Percentiles rank a stretch among this genome's conserved stretches.
Conservation (phyloP, 2,797 vertebrate species). For the Etheostoma perlongum region DNA sequence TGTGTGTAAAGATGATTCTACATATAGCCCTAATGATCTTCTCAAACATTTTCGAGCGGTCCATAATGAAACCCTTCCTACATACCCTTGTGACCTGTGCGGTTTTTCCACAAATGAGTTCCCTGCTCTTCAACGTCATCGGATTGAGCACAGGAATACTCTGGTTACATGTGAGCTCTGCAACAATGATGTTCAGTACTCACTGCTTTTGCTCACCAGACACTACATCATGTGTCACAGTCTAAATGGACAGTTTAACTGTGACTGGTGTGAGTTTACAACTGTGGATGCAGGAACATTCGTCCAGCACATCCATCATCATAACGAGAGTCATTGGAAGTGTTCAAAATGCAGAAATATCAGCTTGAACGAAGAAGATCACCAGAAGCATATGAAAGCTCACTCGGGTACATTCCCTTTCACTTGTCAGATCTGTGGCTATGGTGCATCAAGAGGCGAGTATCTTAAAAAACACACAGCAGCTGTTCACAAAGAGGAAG, state of each 20-base stretch:
- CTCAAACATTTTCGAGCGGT: constrained; percentile 94
- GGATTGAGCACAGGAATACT: constrained; percentile 93
- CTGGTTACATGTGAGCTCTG: constrained; percentile 97
- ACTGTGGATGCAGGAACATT: constrained; percentile 96
- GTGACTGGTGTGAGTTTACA: constrained; percentile 96
- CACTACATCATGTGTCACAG: constrained; percentile 96
- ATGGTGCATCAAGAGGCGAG: constrained; percentile 88
- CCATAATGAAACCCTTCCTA: constrained; percentile 93
- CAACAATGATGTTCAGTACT: constrained; percentile 92
- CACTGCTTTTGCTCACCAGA: constrained; percentile 93
- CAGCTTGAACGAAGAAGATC: constrained; percentile 90
- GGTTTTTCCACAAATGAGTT: constrained; percentile 95
- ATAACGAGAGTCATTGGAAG: constrained; percentile 92
- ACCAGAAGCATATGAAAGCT: constrained; percentile 88
- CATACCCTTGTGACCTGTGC: constrained; percentile 98
- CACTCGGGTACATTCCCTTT: constrained; percentile 89
- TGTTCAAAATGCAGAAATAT: constrained; percentile 91
- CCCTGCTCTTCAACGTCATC: constrained; percentile 93
- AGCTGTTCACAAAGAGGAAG: constrained; percentile 89
- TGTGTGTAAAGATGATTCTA: constrained; percentile 90
- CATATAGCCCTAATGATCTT: constrained; percentile 97
- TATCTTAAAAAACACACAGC: constrained; percentile 90
- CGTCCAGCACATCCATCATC: constrained; percentile 97
- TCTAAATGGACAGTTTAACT: constrained; percentile 92
- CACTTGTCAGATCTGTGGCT: constrained; percentile 92